These are phyloP conservation scores for Hippoglossus hippoglossus DNA, from an alignment of 2,797 vertebrate genomes.

Conservation along the genomic window DNA sequence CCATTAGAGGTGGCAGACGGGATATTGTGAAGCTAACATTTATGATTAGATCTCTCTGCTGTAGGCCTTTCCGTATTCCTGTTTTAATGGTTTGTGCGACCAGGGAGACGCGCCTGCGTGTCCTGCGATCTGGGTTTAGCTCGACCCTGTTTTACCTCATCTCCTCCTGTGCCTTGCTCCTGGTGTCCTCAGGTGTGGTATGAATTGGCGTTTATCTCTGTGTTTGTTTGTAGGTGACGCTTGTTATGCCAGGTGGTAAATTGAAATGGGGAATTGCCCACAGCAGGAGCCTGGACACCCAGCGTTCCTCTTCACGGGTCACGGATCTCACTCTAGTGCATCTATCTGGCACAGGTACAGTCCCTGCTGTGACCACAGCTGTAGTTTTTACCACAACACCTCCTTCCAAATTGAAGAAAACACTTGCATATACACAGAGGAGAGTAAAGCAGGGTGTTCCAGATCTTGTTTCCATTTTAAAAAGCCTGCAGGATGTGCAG, in stretches of 20 bases:
- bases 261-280: slow-evolving; percentile 25
- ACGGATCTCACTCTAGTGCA: slow-evolving; percentile 14
- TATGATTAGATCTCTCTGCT: slow-evolving; percentile 34
- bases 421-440: background rate
- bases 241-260: slow-evolving; percentile 25
- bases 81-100: slow-evolving; percentile 28
- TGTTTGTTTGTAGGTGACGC: slow-evolving; percentile 5
- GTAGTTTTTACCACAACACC: slow-evolving; percentile 17
- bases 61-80: slow-evolving; percentile 2
- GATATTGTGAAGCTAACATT: slow-evolving; percentile 22
- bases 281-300: slow-evolving; percentile 19
- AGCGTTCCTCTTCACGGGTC: slow-evolving; percentile 40
- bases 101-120: slow-evolving; percentile 20
- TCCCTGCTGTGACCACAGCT: slow-evolving; percentile 37
- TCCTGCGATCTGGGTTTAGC: slow-evolving; percentile 8
- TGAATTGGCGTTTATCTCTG: slow-evolving; percentile 13
- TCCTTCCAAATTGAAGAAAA: slow-evolving; percentile 25
- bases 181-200: slow-evolving; percentile 21
- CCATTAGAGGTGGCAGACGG: slow-evolving; percentile 18
- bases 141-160: slow-evolving; percentile 3
- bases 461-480: slow-evolving; percentile 41
- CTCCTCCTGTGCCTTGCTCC: background rate
- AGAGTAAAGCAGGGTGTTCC: slow-evolving; percentile 14
- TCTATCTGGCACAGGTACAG: slow-evolving; percentile 18
- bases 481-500: slow-evolving; percentile 34